Evolutionary conservation across 2,113 vertebrate genomes (phyloP), one percentile per base, ranked within the genome.

Genomic region (Notiomystis cincta): DNA sequence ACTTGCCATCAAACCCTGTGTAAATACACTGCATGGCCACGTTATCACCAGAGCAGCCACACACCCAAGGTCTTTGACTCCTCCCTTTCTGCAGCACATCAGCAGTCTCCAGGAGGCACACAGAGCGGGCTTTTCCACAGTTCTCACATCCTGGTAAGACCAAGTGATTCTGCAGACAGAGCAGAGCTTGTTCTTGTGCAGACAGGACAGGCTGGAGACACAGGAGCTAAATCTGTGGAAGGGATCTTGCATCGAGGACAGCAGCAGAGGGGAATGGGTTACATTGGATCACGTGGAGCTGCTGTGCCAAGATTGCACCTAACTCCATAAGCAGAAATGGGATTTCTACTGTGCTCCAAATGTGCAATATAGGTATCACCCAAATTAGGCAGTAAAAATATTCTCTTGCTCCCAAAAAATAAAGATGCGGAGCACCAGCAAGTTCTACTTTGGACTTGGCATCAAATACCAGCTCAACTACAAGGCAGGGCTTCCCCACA

Each of bases 191-290:
- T 28, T 42, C 42, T 84, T 31, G 2, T 58, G 28, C 22, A 70
- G 62, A 47, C 31, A 65, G 53, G 45, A 20, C 0, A 61, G 14
- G 6, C 0, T 57, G 69, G 25, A 61, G n/a, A 62, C 35, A 58
- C 2, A 24, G 20, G 11, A 75, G 9, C 13, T 28, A 28, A 54
- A 20, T 10, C 20, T 82, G 18, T 4, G 16, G 30, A n/a, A 56
- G 11, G 0, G 0, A 50, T 38, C 50, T n/a, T 17, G 28, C 31
- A 25, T 3, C 0, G 0, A 81, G 42, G 28, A 56, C n/a, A 73
- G 67, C 24, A 66, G 42, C 28, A 28, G 28, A 38, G 56, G 38
- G 42, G 53, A 75, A 66, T 7, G 22, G 6, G 8, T 56, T 37
- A 16, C 27, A 0, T 16, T 6, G 31, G 15, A 31, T n/a, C 51